These are phyloP conservation scores for Sinocyclocheilus anshuiensis DNA, from an alignment of 2,113 vertebrate genomes.

Conservation along the genomic window DNA sequence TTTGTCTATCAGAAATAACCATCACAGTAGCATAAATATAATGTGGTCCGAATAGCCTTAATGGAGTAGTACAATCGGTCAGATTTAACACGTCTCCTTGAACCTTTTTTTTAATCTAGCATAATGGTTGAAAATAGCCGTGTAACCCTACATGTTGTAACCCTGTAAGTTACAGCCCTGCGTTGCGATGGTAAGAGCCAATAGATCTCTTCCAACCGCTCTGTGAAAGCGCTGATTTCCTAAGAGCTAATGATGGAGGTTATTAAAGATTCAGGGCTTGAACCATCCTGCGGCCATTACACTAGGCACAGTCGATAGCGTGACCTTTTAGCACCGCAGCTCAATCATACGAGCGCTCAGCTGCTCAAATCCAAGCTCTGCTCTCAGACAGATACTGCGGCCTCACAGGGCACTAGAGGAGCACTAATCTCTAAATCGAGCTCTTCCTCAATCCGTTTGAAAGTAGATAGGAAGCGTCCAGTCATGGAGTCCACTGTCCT, in stretches of 20 bases:
- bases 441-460: conserved; percentile 51
- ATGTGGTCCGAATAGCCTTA: background rate
- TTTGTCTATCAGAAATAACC: background rate
- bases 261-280: conserved; percentile 55
- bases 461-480: conserved; percentile 52
- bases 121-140: background rate
- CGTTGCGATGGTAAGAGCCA: background rate
- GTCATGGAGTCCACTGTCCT: conserved; percentile 31
- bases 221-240: conserved; percentile 32
- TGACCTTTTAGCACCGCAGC: conserved; percentile 54
- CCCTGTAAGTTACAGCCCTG: background rate
- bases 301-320: conserved; percentile 51
- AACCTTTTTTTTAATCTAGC: background rate
- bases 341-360: conserved; percentile 53
- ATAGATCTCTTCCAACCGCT: background rate
- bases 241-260: conserved; percentile 55
- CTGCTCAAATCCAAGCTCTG: conserved; percentile 49
- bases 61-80: conserved; percentile 8
- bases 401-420: conserved; percentile 48
- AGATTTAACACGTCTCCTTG: conserved; percentile 1
- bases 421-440: conserved; percentile 53
- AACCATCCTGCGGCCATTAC: conserved; percentile 53
- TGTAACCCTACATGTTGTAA: background rate
- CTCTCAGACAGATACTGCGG: conserved; percentile 32
- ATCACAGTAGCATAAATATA: too few species aligned